These are phyloP conservation scores for Hydrozoanthus tunicans DNA, from an alignment of 64 coral and sea anemone species.

Conservation along the genomic window DNA sequence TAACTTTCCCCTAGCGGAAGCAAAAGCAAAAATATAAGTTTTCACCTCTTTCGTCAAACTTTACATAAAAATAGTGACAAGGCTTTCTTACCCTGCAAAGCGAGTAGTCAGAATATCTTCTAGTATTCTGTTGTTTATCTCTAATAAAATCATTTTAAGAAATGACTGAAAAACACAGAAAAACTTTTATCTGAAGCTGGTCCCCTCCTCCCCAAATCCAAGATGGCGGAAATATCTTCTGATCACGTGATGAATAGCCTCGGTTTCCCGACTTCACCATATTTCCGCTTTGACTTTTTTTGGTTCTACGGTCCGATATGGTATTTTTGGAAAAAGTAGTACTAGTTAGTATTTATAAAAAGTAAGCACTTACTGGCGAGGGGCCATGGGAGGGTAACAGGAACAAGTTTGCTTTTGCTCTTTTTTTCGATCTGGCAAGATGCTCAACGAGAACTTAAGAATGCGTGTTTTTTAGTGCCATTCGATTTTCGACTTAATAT, in stretches of 20 bases:
- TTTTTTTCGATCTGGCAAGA: too few relatives aligned
- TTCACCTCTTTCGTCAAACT: not conserved
- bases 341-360: too few relatives aligned
- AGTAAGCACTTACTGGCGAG: too few relatives aligned
- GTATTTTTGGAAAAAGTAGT: not conserved
- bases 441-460: too few relatives aligned
- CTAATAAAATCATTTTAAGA: constrained; percentile 95
- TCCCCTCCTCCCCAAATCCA: constrained; percentile 45
- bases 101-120: constrained; percentile 80
- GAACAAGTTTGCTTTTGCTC: too few relatives aligned
- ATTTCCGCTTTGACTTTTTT: constrained; percentile 59
- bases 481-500: too few relatives aligned
- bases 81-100: constrained; percentile 78
- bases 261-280: not conserved
- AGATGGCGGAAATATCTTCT: constrained; percentile 56
- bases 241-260: constrained; percentile 47
- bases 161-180: constrained; percentile 11
- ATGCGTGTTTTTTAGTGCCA: too few relatives aligned
- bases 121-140: constrained; percentile 91
- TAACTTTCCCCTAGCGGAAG: constrained; percentile 83
- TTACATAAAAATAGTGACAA: not conserved
- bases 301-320: not conserved
- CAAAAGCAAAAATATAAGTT: not conserved
- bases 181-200: constrained; percentile 20
- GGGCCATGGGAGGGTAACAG: too few relatives aligned